These are phyloP conservation scores for Chaitophorus viminalis DNA, from an alignment of 2,888 invertebrate species.

Conservation along the genomic window DNA sequence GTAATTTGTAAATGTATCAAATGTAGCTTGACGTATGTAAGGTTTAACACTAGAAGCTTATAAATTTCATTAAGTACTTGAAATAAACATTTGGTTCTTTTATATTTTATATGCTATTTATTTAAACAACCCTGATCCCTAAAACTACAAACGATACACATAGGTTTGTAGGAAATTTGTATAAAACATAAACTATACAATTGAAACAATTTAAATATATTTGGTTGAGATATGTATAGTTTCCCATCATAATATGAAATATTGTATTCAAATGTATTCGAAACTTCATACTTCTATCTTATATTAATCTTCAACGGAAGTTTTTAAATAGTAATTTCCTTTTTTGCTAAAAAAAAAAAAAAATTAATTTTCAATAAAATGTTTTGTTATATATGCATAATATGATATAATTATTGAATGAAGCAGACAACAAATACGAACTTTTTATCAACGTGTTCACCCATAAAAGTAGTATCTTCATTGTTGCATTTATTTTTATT, in stretches of 20 bases:
- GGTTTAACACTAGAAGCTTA: too few relatives aligned
- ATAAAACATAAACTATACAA: too few relatives aligned
- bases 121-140: too few relatives aligned
- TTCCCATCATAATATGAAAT: neutral
- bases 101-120: too few relatives aligned
- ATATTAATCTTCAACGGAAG: neutral
- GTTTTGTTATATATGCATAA: neutral
- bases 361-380: too few relatives aligned
- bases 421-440: neutral
- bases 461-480: constrained; percentile 11
- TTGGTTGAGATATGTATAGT: neutral
- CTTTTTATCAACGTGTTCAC: constrained; percentile 31
- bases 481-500: neutral
- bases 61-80: too few relatives aligned
- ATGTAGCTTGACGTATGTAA: too few relatives aligned
- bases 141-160: too few relatives aligned
- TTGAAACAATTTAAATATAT: too few relatives aligned
- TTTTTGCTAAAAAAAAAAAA: constrained; percentile 11
- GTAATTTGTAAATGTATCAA: too few relatives aligned
- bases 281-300: neutral
- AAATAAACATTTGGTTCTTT: too few relatives aligned
- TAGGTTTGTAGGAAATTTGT: too few relatives aligned
- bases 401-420: neutral
- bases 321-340: constrained; percentile 24
- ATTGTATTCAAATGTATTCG: neutral